Percentiles rank a stretch among this genome's conserved stretches.
Conservation (phyloP, 2,797 vertebrate species). For the Lateolabrax maculatus region DNA sequence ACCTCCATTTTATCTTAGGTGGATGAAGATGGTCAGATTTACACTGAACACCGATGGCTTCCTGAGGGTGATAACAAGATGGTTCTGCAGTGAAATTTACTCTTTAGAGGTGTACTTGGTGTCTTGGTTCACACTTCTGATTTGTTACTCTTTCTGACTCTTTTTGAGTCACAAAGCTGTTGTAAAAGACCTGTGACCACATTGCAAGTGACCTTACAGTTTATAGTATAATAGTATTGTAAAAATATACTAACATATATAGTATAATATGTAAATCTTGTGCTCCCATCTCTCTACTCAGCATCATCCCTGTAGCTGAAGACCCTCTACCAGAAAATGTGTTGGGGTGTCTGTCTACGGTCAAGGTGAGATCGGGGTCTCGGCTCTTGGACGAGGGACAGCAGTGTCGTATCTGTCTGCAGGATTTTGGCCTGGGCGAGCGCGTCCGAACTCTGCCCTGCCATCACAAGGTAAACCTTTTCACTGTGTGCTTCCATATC, state of each 20-base stretch:
- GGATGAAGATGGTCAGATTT: not conserved
- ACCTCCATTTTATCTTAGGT: rapidly evolving
- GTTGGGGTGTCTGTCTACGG: slow-evolving; percentile 70
- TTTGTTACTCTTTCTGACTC: no score
- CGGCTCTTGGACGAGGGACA: slow-evolving; percentile 80
- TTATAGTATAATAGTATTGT: no score
- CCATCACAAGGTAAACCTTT: slow-evolving; percentile 83
- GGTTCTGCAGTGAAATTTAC: no score
- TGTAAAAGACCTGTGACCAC: no score
- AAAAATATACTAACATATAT: no score
- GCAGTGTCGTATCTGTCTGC: slow-evolving; percentile 86
- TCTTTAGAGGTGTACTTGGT: no score
- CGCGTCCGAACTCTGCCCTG: slow-evolving; percentile 80
- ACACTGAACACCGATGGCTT: no score
- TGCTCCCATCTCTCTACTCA: not conserved
- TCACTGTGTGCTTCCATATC: not conserved
- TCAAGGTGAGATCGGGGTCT: slow-evolving; percentile 74
- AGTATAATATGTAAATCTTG: no score
- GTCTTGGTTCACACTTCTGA: no score
- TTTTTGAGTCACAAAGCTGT: no score
- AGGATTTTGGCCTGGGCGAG: slow-evolving; percentile 79
- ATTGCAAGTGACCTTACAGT: no score
- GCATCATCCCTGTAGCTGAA: not conserved
- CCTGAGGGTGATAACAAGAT: no score
- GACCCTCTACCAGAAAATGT: slow-evolving; percentile 61